phyloP scores from a whole-genome alignment of 2,797 vertebrate species.

The Coranthus polyacanthus region DNA sequence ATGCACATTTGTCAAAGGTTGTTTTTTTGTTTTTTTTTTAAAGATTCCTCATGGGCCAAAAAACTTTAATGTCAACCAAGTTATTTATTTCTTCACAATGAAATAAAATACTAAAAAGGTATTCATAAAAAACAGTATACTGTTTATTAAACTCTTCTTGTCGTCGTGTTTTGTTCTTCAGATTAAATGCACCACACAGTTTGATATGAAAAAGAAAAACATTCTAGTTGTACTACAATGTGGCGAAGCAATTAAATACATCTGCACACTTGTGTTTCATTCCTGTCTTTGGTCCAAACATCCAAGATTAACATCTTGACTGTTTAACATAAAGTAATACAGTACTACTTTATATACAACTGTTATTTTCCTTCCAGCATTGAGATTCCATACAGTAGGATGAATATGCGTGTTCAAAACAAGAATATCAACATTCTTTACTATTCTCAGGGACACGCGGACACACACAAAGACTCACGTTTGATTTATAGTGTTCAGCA shows the following conservation, averaged over 20 bases:
- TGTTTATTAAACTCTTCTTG: conserved; percentile 24
- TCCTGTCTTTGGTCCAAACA: conserved; percentile 69
- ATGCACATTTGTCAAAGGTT: too few relatives aligned
- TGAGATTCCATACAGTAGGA: conserved; percentile 6
- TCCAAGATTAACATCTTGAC: conserved; percentile 26
- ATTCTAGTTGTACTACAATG: neutral
- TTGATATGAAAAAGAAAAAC: conserved; percentile 14
- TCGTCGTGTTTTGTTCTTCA: too few relatives aligned
- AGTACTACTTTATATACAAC: neutral
- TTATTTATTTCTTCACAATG: conserved; percentile 35
- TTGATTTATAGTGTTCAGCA: conserved; percentile 1
- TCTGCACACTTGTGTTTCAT: conserved; percentile 7
- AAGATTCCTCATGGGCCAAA: neutral
- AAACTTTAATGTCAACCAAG: neutral
- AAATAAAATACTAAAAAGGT: conserved; percentile 25
- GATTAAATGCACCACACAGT: conserved; percentile 3
- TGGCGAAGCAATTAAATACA: conserved; percentile 28
- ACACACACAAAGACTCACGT: neutral
- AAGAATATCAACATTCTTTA: neutral
- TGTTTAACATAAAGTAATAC: conserved; percentile 8
- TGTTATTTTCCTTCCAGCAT: conserved; percentile 17
- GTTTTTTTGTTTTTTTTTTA: neutral
- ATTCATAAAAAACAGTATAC: conserved; percentile 15
- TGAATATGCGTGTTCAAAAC: neutral
- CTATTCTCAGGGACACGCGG: conserved; percentile 2